Percentiles rank a stretch among this genome's conserved stretches.
Conservation (phyloP, 2,797 vertebrate genomes). For the Gastrophryne carolinensis region DNA sequence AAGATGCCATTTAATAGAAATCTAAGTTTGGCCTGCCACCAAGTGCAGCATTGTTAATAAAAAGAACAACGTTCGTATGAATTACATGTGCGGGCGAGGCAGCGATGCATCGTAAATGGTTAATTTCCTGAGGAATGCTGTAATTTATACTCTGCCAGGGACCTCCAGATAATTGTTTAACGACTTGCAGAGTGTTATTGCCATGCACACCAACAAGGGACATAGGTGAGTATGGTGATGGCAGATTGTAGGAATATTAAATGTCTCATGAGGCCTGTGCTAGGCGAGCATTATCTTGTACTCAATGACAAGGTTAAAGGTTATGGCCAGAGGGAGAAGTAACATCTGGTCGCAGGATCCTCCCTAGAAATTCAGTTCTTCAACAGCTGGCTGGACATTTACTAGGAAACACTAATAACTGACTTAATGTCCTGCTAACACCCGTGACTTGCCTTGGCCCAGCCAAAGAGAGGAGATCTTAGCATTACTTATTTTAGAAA, state of each 20-base stretch:
- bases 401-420: slow-evolving; percentile 6
- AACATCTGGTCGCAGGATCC: slow-evolving; percentile 33
- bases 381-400: slow-evolving; percentile 37
- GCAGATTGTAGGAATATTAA: slow-evolving; percentile 42
- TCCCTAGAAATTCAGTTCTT: slow-evolving; percentile 16
- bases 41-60: not conserved
- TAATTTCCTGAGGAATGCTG: not conserved
- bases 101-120: not conserved
- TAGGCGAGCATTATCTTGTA: slow-evolving; percentile 23
- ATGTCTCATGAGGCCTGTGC: not conserved
- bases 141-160: not conserved
- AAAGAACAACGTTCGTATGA: not conserved
- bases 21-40: not conserved
- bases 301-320: slow-evolving; percentile 14
- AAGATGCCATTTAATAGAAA: too few relatives aligned
- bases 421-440: slow-evolving; percentile 18
- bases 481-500: not conserved
- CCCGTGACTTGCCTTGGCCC: not conserved
- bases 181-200: not conserved
- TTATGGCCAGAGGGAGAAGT: not conserved
- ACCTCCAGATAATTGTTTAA: slow-evolving; percentile 16
- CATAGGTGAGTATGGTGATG: slow-evolving; percentile 6
- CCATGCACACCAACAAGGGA: not conserved
- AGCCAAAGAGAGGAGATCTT: not conserved
- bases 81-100: not conserved